These are phyloP conservation scores for Amia ocellicauda DNA, from an alignment of 2,113 vertebrate species.

Conservation along the genomic window DNA sequence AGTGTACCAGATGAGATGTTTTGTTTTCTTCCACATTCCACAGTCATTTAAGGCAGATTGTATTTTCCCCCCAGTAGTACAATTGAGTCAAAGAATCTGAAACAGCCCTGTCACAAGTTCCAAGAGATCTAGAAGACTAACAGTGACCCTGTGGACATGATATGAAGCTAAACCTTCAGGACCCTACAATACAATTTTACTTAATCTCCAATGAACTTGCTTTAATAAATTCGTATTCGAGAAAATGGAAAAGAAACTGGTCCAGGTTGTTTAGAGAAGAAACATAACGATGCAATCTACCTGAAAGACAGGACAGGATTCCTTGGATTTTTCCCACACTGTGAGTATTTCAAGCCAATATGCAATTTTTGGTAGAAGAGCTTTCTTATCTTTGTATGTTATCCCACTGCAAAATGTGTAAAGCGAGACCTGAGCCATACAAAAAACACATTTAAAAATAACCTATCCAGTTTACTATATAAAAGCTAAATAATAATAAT, in stretches of 20 bases:
- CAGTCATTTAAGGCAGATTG: slow-evolving; percentile 4
- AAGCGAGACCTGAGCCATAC: too few species aligned
- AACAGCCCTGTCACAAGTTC: background rate
- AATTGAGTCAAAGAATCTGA: slow-evolving; percentile 7
- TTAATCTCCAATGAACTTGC: background rate
- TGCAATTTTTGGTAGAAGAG: too few species aligned
- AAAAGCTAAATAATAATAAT: too few species aligned
- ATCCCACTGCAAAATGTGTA: too few species aligned
- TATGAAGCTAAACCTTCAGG: background rate
- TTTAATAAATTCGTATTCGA: background rate
- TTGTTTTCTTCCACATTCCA: background rate
- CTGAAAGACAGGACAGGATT: background rate
- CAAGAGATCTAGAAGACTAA: background rate
- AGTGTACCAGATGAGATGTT: background rate
- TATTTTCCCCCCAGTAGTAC: slow-evolving; percentile 1
- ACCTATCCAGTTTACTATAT: too few species aligned
- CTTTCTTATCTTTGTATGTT: too few species aligned
- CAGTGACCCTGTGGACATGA: slow-evolving; percentile 3
- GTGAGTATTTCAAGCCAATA: too few species aligned
- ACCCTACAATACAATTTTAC: background rate
- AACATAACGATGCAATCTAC: background rate
- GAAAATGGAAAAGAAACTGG: slow-evolving; percentile 1
- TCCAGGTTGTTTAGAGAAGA: background rate
- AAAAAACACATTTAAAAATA: too few species aligned
- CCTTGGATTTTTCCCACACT: background rate